Percentiles rank a stretch among this genome's conserved stretches.
Conservation (phyloP, 2,797 vertebrate genomes). For the Perodicticus potto region DNA sequence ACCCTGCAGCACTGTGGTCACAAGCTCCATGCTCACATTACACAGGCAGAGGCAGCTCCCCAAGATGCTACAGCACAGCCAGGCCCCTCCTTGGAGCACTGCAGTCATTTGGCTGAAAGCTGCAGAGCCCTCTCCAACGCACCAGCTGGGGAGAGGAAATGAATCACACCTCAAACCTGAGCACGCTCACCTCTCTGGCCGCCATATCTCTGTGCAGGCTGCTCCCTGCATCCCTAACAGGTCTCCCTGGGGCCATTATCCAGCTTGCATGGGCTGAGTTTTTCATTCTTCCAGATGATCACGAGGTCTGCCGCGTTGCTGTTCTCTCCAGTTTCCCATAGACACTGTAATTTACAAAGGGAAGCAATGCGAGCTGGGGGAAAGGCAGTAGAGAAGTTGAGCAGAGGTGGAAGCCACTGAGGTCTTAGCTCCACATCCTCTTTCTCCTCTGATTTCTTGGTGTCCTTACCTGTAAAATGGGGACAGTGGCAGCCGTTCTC, state of each 20-base stretch:
- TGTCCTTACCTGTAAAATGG: not conserved
- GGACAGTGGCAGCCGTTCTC: not conserved
- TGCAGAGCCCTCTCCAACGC: not conserved
- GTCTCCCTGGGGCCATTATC: not conserved
- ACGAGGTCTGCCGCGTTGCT: not conserved
- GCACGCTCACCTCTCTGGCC: not conserved
- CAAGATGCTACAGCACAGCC: fast-evolving
- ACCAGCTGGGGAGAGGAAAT: slow-evolving; percentile 46
- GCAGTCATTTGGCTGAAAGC: not conserved
- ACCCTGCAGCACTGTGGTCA: not conserved
- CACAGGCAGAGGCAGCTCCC: not conserved
- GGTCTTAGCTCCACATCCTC: not conserved
- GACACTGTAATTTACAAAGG: not conserved
- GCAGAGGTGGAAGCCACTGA: not conserved
- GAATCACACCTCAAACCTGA: not conserved
- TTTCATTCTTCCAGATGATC: not conserved
- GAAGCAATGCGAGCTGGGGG: fast-evolving
- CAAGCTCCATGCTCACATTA: fast-evolving
- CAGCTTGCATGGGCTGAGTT: not conserved
- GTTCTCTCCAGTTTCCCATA: not conserved
- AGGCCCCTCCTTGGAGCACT: not conserved
- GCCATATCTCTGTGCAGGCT: not conserved
- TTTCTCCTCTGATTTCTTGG: not conserved
- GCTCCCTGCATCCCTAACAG: not conserved
- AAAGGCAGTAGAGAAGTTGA: fast-evolving